Percentiles rank a stretch among this genome's conserved stretches.
Evolutionary conservation across 2,888 invertebrate genomes (phyloP).

Genomic region (Acleris literana): DNA sequence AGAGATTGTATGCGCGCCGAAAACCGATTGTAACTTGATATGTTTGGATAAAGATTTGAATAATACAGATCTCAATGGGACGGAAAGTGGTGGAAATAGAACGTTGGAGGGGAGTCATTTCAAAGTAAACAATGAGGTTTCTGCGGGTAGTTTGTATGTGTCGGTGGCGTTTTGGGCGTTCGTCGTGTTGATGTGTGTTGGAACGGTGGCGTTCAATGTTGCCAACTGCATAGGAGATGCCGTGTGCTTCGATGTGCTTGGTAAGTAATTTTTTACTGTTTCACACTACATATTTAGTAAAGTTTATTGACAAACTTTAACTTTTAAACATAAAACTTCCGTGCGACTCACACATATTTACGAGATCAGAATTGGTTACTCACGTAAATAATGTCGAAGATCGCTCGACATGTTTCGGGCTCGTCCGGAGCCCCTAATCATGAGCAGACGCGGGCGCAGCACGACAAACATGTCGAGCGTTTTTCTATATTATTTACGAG

Average conservation of each 20-base stretch:
- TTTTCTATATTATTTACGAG: too few species aligned
- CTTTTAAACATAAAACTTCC: too few species aligned
- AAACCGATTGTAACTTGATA: conserved; percentile 59
- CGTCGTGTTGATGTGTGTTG: conserved; percentile 87
- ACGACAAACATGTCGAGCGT: too few species aligned
- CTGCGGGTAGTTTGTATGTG: conserved; percentile 76
- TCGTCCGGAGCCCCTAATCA: too few species aligned
- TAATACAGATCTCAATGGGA: conserved; percentile 40
- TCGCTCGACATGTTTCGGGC: too few species aligned
- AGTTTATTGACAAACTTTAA: too few species aligned
- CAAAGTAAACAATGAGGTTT: conserved; percentile 8
- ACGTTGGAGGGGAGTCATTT: conserved; percentile 29
- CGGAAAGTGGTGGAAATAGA: conserved; percentile 42
- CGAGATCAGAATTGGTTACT: too few species aligned
- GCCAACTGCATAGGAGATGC: conserved; percentile 94
- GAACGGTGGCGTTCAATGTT: conserved; percentile 92
- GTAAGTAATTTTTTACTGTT: conserved; percentile 49
- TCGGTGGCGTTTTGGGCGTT: conserved; percentile 89
- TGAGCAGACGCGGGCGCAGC: too few species aligned
- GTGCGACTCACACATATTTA: too few species aligned
- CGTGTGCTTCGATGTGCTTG: conserved; percentile 94
- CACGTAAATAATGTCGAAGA: too few species aligned
- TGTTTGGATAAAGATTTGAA: conserved; percentile 61
- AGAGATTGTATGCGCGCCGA: conserved; percentile 59
- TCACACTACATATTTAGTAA: too few species aligned